Conservation (phyloP, 1,140 invertebrate species). For the Hycleus cichorii region DNA sequence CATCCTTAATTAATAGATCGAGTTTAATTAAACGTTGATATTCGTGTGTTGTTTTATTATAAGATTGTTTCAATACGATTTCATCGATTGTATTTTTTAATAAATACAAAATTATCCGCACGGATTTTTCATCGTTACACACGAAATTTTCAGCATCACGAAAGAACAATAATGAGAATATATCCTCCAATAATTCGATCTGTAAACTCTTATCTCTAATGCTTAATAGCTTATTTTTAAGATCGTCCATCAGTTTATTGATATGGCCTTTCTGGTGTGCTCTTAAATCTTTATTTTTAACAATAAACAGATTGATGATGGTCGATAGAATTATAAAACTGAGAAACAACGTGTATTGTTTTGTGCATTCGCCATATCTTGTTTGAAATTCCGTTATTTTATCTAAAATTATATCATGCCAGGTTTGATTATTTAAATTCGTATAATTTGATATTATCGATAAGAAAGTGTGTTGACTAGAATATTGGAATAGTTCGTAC, state of each 20-base stretch:
- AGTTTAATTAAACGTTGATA: conserved; percentile 25
- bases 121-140: conserved; percentile 27
- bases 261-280: conserved; percentile 12
- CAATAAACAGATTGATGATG: conserved; percentile 22
- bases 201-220: conserved; percentile 24
- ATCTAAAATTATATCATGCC: conserved; percentile 9
- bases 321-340: conserved; percentile 27
- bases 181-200: conserved; percentile 34
- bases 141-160: conserved; percentile 20
- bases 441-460: conserved; percentile 20
- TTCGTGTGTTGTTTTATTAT: conserved; percentile 20
- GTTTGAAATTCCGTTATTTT: conserved; percentile 8
- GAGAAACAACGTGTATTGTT: conserved; percentile 21
- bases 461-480: conserved; percentile 16
- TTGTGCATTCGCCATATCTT: neutral
- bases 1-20: conserved; percentile 31
- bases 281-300: conserved; percentile 5
- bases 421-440: conserved; percentile 12
- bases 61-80: conserved; percentile 25
- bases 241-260: conserved; percentile 17
- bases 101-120: conserved; percentile 29
- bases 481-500: conserved; percentile 18
- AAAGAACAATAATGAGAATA: conserved; percentile 32
- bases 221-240: conserved; percentile 23
- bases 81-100: conserved; percentile 28